Evolutionary conservation across 2,113 vertebrate species (phyloP), one percentile per base, ranked within the genome.

Genomic region (Rostratula benghalensis): DNA sequence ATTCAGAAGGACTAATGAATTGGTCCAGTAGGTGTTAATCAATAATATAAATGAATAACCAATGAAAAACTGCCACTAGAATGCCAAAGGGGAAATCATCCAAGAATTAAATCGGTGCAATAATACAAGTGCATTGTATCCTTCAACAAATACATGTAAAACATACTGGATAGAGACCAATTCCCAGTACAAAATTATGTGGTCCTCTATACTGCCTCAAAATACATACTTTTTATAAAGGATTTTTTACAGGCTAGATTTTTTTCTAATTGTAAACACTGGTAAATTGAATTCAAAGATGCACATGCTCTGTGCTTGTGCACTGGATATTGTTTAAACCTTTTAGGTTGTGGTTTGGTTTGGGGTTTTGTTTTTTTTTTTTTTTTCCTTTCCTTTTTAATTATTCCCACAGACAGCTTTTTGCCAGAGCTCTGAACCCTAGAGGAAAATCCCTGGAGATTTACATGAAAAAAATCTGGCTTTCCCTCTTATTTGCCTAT

Each of bases 21-120:
- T 97, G 96, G 94, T 94, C 91, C 37, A 13, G 69, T 96, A 93
- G 91, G 67, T 97, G 96, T 98, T 97, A 97, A 97, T 98, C 97
- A 97, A 98, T 98, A 97, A 75, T 82, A 88, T 86, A 94, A 96
- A 97, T 97, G 96, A 98, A 97, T 98, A 98, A 97, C 94, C 97
- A 97, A 95, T 96, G 97, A 79, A 96, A 97, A 97, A 63, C 69
- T 71, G 95, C 91, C 95, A 95, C 90, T 91, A 37, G 71, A 46
- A 90, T 59, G 93, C 97, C 98, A 97, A 97, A 97, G 95, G 97
- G 97, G 97, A 98, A 98, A 98, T 96, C 97, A 97, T 95, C 91
- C 93, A 96, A 97, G 97, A 97, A 97, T 96, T 92, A 98, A 98
- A 98, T 97, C 8, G 3, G 94, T 89, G 65, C 82, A 95, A 97